Conservation (phyloP, 1,140 invertebrate genomes). For the Drosophila pallidifrons region DNA sequence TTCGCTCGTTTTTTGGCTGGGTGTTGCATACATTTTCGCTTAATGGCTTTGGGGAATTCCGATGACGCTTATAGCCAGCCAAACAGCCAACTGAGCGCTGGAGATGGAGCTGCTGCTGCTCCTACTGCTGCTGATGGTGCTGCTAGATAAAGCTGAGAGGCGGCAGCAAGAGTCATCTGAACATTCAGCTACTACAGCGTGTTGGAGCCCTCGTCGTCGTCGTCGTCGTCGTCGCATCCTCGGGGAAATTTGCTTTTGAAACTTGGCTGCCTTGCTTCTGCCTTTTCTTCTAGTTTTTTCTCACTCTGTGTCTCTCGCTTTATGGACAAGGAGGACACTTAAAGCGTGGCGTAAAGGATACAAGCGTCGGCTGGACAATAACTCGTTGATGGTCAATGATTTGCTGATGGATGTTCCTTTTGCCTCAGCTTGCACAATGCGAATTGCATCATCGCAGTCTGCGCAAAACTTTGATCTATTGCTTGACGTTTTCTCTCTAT, state of each 20-base stretch:
- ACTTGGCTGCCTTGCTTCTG: slow-evolving; percentile 46
- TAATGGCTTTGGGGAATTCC: slow-evolving; percentile 83
- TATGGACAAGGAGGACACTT: slow-evolving; percentile 56
- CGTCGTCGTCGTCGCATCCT: slow-evolving; percentile 56
- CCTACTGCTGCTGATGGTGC: no score
- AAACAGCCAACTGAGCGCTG: slow-evolving; percentile 32
- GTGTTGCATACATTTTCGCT: slow-evolving; percentile 81
- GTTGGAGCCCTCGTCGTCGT: slow-evolving; percentile 32
- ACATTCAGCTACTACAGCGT: slow-evolving; percentile 12
- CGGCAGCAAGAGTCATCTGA: not conserved
- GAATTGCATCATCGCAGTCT: not conserved
- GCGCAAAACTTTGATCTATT: slow-evolving; percentile 20
- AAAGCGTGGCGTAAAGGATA: slow-evolving; percentile 43
- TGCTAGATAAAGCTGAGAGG: not conserved
- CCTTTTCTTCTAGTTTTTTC: not conserved
- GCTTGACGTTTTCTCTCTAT: not conserved
- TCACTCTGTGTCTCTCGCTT: not conserved
- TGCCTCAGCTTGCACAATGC: slow-evolving; percentile 11
- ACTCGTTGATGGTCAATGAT: slow-evolving; percentile 68
- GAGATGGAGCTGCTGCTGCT: not conserved
- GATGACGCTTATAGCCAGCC: slow-evolving; percentile 78
- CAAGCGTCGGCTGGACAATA: slow-evolving; percentile 60
- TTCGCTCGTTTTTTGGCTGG: slow-evolving; percentile 49
- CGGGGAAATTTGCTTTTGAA: slow-evolving; percentile 79
- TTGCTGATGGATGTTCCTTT: slow-evolving; percentile 63